Base-by-base conservation (phyloP, 2,797 vertebrate species). In the Furcifer pardalis region DNA sequence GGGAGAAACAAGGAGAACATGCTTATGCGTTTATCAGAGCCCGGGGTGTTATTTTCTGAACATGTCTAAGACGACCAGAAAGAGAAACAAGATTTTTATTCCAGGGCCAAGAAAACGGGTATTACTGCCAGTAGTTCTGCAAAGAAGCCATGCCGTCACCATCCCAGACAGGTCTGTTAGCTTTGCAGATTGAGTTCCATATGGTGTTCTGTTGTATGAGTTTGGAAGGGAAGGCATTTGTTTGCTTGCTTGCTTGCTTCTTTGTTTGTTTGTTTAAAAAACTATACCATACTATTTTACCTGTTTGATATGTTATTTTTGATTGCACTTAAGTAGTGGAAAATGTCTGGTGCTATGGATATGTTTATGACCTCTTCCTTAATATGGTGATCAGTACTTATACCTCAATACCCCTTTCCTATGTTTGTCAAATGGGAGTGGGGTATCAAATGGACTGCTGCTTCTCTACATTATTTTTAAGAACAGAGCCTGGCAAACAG, bases 151-250 rank as follows among this genome's bases (percentile, higher is more conserved):
- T 30, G 27, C 63, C 77, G 52, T 17, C 73, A 81, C 74, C 73
- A 62, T 10, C 72, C 35, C 37, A 76, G 60, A 6, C 52, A 62
- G n/a, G 65, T 56, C n/a, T 62, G 25, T 9, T 9, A 35, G 13
- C 73, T 77, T 65, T 66, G 40, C 74, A 86, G 65, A 62, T 86
- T 25, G 82, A 21, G 49, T 44, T 77, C 74, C 74, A 17, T 83
- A 83, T 77, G 82, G 74, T 30, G n/a, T 37, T 32, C 35, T 25
- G 30, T 69, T 77, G 27, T 25, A 25, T 13, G 40, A 12, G 46
- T 75, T 82, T 82, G 72, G 23, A 44, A 79, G 77, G 21, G 77
- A n/a, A 21, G 44, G 23, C 12, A 9, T 12, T 81, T 69, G 21
- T 30, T 73, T 72, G 42, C 68, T 52, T 32, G 32, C 21, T 79